A percentile compares a stretch with the other conserved stretches of the same genome.
These are phyloP conservation scores for Oscheius sp. DNA, from an alignment of 2,888 invertebrate genomes.

Conservation along the genomic window DNA sequence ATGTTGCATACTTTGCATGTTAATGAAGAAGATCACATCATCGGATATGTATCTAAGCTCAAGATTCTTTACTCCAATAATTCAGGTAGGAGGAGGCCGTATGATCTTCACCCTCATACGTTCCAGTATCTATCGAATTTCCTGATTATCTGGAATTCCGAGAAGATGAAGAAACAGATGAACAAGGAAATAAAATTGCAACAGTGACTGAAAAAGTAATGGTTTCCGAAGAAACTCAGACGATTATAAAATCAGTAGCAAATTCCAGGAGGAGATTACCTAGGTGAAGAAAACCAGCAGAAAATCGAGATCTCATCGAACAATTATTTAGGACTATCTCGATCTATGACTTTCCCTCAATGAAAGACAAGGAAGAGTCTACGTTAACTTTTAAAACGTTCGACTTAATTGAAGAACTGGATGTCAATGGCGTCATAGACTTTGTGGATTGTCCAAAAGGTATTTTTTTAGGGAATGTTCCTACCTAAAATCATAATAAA, in stretches of 20 bases:
- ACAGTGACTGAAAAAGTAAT: conserved; percentile 11
- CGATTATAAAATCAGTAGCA: conserved; percentile 21
- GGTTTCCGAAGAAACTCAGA: conserved; percentile 44
- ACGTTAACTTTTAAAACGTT: conserved; percentile 10
- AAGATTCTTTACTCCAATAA: conserved; percentile 46
- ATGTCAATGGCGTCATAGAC: conserved; percentile 8
- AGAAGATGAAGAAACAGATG: conserved; percentile 37
- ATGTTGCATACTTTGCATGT: conserved; percentile 40
- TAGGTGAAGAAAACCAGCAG: conserved; percentile 23
- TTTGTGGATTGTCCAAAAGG: conserved; percentile 6
- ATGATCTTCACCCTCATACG: not conserved
- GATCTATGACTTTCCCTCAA: conserved; percentile 30
- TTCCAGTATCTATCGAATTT: conserved; percentile 41
- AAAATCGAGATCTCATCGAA: not conserved
- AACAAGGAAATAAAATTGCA: conserved; percentile 4
- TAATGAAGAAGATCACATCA: conserved; percentile 37
- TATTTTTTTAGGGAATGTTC: not conserved
- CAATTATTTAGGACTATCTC: conserved; percentile 17
- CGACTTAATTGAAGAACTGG: not conserved
- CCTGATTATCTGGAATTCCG: conserved; percentile 44
- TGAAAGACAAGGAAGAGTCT: conserved; percentile 20
- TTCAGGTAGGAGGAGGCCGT: conserved; percentile 27
- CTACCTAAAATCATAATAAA: not conserved
- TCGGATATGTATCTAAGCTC: conserved; percentile 39
- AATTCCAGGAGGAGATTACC: conserved; percentile 26